Conservation (phyloP, 2,888 invertebrate genomes). For the Lysandra coridon region DNA sequence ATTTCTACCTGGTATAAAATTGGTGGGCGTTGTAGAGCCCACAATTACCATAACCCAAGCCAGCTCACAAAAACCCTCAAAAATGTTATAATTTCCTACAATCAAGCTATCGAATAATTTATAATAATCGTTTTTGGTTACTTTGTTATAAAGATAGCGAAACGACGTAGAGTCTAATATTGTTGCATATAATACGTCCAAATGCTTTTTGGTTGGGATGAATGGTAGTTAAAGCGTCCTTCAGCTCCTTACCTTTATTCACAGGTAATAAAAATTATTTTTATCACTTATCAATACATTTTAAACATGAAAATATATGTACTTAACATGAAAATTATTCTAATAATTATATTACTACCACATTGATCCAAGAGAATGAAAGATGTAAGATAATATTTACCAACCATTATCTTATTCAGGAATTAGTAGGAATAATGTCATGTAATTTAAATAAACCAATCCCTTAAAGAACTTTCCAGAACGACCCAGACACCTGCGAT, state of each 20-base stretch:
- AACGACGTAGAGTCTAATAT: background rate
- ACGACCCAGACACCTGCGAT: conserved; percentile 17
- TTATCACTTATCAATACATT: no score
- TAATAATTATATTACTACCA: no score
- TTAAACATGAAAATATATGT: no score
- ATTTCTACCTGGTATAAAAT: conserved; percentile 17
- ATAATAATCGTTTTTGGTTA: conserved; percentile 6
- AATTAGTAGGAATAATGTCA: background rate
- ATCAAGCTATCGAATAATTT: background rate
- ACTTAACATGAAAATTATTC: no score
- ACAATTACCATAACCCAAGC: background rate
- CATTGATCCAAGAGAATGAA: no score
- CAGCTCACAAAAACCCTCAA: conserved; percentile 14
- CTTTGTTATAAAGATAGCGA: background rate
- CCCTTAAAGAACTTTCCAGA: background rate
- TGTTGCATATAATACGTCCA: background rate
- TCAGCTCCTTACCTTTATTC: background rate
- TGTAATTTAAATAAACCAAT: conserved; percentile 7
- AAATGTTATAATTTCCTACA: conserved; percentile 1
- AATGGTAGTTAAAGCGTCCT: background rate
- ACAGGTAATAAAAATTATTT: no score
- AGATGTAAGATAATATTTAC: no score
- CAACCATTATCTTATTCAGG: background rate
- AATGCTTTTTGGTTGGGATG: background rate
- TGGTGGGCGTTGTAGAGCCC: conserved; percentile 25